Evolutionary conservation across 2,797 vertebrate species (phyloP), one percentile per base, ranked within the genome.

Genomic region (Spheniscus humboldti): DNA sequence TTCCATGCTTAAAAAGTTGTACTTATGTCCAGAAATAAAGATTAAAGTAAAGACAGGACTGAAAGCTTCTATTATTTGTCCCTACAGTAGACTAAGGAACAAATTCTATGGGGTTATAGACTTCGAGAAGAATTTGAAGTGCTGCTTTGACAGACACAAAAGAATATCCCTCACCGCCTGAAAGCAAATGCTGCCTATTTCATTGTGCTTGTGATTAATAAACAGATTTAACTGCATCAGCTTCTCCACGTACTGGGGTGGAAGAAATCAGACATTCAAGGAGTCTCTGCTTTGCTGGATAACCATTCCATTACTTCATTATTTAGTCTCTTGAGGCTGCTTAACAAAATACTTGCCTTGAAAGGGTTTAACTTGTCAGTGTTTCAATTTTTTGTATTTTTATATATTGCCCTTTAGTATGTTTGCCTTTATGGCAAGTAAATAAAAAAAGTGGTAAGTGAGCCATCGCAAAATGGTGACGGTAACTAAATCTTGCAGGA

Each of bases 161-260:
- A 89, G 80, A 60, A 78, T 91, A 64, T 25, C 52, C 45, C 62
- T 91, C 67, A 43, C 63, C 92, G 78, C 93, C 77, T 79, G 55
- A 66, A 93, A 97, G 74, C 84, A 96, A 95, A 90, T 63, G 63
- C 80, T 86, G 59, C 72, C 48, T 76, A 15, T 80, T 75, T 87
- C 74, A 59, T 86, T 95, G 72, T 90, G 81, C 89, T 91, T 94
- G 71, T 87, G 86, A 60, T 83, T 92, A 90, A 92, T 91, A 85
- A 96, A 91, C 66, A 59, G 56, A 93, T 92, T 94, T 80, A 81
- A 76, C 79, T 92, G 63, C 79, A 67, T 86, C 88, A 76, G 19
- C 69, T 96, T 95, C 92, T 96, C 92, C 72, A 63, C 92, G 66
- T 72, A 76, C 18, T 53, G 62, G 63, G 69, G 63, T 84, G 74